A percentile compares a stretch with the other conserved stretches of the same genome.
phyloP scores from a whole-genome alignment of 1,140 invertebrate genomes.

The Megalopta genalis region DNA sequence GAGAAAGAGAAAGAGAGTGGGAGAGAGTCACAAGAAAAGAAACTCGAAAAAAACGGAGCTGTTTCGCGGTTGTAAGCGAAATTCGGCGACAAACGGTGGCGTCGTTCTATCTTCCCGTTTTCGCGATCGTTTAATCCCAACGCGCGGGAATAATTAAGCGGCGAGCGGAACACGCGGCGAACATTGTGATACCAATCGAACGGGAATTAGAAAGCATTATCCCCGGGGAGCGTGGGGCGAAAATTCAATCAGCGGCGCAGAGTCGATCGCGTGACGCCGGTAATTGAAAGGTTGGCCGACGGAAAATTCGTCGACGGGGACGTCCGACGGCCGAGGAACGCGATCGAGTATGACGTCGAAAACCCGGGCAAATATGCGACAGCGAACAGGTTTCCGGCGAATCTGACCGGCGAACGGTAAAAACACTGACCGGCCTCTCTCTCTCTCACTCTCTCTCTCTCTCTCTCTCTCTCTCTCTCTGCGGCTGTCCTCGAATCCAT shows the following conservation, averaged over 20 bases:
- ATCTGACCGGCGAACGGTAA: neutral
- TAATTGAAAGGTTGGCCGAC: neutral
- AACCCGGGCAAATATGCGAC: conserved; percentile 1
- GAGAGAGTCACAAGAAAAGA: too few relatives aligned
- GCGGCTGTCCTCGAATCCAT: neutral
- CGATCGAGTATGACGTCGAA: neutral
- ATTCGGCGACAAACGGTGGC: too few relatives aligned
- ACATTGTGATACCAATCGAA: neutral
- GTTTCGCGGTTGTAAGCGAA: too few relatives aligned
- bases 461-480: too few relatives aligned
- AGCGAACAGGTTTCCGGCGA: too few relatives aligned
- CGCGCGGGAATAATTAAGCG: too few relatives aligned
- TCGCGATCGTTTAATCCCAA: too few relatives aligned
- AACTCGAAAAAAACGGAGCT: too few relatives aligned
- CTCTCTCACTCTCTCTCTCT: too few relatives aligned
- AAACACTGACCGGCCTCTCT: neutral
- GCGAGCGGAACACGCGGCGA: too few relatives aligned
- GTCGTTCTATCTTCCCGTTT: too few relatives aligned
- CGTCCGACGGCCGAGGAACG: neutral
- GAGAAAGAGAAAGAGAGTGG: too few relatives aligned
- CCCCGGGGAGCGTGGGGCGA: neutral
- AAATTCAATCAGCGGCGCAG: neutral
- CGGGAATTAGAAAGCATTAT: conserved; percentile 12
- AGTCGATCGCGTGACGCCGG: neutral
- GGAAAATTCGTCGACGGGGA: conserved; percentile 2